Percentiles rank a stretch among this genome's conserved stretches.
These are phyloP conservation scores for Lutjanus argentimaculatus DNA, from an alignment of 2,797 vertebrate genomes.

Conservation along the genomic window DNA sequence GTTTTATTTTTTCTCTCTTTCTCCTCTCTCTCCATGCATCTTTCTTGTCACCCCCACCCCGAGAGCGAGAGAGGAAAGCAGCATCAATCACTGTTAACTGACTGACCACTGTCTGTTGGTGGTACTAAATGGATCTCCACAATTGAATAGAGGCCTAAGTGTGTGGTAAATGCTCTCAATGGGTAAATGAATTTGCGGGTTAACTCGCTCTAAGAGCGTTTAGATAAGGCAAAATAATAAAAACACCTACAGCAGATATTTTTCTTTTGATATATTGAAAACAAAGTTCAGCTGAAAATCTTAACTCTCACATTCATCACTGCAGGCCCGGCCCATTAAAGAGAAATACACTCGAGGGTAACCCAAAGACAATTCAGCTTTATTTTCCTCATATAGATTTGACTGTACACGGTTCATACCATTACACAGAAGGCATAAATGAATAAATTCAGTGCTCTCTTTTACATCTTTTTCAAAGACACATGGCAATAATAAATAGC, in stretches of 20 bases:
- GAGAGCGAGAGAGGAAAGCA: constrained; percentile 74
- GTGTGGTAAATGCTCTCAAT: constrained; percentile 86
- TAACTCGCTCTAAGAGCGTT: constrained; percentile 82
- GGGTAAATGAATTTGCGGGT: constrained; percentile 86
- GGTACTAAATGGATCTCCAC: constrained; percentile 85
- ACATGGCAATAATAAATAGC: constrained; percentile 95
- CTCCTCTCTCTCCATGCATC: constrained; percentile 75
- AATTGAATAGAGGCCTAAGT: constrained; percentile 87
- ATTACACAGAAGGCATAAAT: constrained; percentile 93
- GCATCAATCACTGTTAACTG: constrained; percentile 86
- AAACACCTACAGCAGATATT: constrained; percentile 77
- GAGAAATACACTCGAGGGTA: constrained; percentile 61
- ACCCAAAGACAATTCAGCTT: constrained; percentile 92
- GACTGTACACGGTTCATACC: constrained; percentile 94
- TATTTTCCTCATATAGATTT: constrained; percentile 92
- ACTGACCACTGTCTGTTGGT: constrained; percentile 84
- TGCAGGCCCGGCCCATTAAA: background rate
- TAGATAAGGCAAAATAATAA: constrained; percentile 82
- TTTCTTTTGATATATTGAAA: constrained; percentile 75
- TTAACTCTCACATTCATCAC: constrained; percentile 66
- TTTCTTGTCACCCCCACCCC: constrained; percentile 75
- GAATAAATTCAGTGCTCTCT: constrained; percentile 90
- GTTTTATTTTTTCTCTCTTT: constrained; percentile 58
- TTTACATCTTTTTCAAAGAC: constrained; percentile 90
- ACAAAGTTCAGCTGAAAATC: constrained; percentile 71